Evolutionary conservation across 2,113 vertebrate genomes (phyloP).

Genomic region (Okapia johnstoni): DNA sequence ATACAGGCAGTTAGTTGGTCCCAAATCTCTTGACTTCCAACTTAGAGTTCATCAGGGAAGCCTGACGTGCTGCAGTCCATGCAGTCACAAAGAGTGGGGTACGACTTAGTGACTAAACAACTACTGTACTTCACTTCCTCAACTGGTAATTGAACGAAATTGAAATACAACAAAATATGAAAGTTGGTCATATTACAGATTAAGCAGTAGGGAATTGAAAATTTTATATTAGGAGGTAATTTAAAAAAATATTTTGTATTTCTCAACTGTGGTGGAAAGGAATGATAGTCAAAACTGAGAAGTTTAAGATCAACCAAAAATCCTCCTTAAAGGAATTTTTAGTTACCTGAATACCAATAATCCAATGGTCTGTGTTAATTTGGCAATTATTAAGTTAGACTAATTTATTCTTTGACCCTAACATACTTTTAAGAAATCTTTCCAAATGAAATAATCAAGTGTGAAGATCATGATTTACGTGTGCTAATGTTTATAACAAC

Average conservation of each 20-base stretch:
- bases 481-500: neutral
- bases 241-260: neutral
- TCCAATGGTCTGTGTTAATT: neutral
- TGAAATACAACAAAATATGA: neutral
- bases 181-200: neutral
- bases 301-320: slow-evolving; percentile 8
- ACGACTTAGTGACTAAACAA: neutral
- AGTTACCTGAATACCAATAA: neutral
- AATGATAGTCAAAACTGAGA: slow-evolving; percentile 5
- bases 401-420: neutral
- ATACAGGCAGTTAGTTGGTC: neutral
- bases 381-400: neutral
- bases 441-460: slow-evolving; percentile 27
- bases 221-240: neutral
- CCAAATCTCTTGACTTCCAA: neutral
- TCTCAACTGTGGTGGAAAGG: neutral
- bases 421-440: slow-evolving; percentile 17
- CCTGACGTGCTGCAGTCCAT: neutral
- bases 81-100: neutral
- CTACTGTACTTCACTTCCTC: neutral
- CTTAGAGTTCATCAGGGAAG: neutral
- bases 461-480: neutral
- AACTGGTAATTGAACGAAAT: neutral
- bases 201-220: neutral
- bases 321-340: neutral